Evolutionary conservation across 2,797 vertebrate species (phyloP), one percentile per base, ranked within the genome.

Genomic region (Malacoraja senta): DNA sequence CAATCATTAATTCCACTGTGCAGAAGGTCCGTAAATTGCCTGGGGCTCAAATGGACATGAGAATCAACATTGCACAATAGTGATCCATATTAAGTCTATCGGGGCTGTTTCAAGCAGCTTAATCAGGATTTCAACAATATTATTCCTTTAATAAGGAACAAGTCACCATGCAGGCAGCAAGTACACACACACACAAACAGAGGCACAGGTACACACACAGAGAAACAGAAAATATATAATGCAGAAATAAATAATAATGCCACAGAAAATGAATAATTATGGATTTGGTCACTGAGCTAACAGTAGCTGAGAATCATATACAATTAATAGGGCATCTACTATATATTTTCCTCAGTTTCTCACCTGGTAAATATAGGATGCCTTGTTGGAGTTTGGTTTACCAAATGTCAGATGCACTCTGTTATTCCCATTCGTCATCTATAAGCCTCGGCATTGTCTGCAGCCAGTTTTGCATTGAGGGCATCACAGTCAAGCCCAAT

Each of bases 281-380:
- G 83, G 58, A 86, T 86, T 86, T 61, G 83, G 58, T 63, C 83
- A 32, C 83, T 86, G 53, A 86, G 29, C 83, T 63, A n/a, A 86
- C 53, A 86, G 61, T 58, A n/a, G 83, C 83, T 86, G 83, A 86
- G 29, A 63, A 86, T 61, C 63, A n/a, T 86, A 58, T 61, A 86
- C 61, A 19, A 65, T 63, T 86, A 63, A 86, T 86, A 58, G 83
- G 53, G 53, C 29, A 32, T 61, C 61, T 29, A n/a, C 15, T 63
- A 86, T 53, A 83, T 83, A 53, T 83, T 19, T 86, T 29, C 80
- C 38, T 26, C 58, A 15, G 81, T 86, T 65, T 86, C 53, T 86
- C 21, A 24, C 44, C 44, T 86, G 53, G 53, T 61, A 58, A 61
- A 84, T 26, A 58, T 38, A 83, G 2, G 44, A 83, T 53, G 26